Evolutionary conservation across 1,140 invertebrate species (phyloP).

Genomic region (Oreohelix idahoensis): DNA sequence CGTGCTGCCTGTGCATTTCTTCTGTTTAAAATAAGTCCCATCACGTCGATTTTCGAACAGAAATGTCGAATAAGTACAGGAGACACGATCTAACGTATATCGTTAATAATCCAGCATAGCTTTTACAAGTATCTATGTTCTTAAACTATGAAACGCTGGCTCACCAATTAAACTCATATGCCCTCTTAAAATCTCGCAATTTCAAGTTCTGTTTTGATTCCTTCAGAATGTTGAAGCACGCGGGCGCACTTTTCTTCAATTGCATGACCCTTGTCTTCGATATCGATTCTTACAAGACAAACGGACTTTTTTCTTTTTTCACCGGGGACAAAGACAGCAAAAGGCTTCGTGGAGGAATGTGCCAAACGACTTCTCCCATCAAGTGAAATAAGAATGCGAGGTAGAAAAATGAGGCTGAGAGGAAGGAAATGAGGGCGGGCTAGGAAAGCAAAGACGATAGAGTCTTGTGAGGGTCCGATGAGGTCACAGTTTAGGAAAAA

Average conservation of each 20-base stretch:
- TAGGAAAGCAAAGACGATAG: not conserved
- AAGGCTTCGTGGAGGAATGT: not conserved
- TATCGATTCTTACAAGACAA: not conserved
- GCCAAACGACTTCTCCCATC: not conserved
- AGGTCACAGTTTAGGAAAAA: conserved; percentile 5
- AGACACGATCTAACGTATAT: too few species aligned
- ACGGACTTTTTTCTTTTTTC: not conserved
- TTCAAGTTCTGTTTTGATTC: not conserved
- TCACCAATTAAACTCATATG: not conserved
- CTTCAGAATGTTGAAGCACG: not conserved
- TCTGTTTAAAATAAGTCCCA: too few species aligned
- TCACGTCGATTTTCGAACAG: too few species aligned
- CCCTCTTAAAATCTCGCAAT: not conserved
- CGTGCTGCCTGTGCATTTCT: too few species aligned
- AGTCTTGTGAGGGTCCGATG: not conserved
- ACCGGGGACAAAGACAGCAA: not conserved
- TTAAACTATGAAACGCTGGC: not conserved
- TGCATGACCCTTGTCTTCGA: not conserved
- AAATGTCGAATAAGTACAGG: too few species aligned
- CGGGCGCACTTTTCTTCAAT: not conserved
- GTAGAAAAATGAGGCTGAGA: not conserved
- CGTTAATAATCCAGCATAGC: too few species aligned
- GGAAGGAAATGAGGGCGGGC: not conserved
- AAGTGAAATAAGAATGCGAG: not conserved
- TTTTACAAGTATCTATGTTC: too few species aligned